These are phyloP conservation scores for Rotaria socialis DNA, from an alignment of 2,888 invertebrate genomes.

Conservation along the genomic window DNA sequence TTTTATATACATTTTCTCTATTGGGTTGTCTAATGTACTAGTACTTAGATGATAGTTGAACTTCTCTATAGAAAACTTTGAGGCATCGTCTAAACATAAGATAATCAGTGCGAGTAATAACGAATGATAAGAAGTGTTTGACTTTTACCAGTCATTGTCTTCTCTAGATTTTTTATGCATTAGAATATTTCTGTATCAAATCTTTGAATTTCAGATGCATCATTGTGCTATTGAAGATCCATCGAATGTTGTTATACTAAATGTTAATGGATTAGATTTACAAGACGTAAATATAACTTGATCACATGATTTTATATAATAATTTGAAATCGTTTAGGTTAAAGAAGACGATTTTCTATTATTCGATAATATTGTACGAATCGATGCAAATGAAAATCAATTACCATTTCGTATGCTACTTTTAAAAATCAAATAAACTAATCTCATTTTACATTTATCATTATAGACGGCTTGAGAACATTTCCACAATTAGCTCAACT, in stretches of 20 bases:
- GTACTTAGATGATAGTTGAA: too few relatives aligned
- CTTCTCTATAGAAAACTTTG: too few relatives aligned
- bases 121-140: too few relatives aligned
- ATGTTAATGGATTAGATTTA: slow-evolving; percentile 54
- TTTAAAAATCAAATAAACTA: neutral
- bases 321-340: slow-evolving; percentile 46
- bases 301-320: too few relatives aligned
- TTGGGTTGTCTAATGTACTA: too few relatives aligned
- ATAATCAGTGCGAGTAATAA: too few relatives aligned
- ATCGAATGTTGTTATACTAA: slow-evolving; percentile 55
- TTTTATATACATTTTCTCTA: neutral
- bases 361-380: slow-evolving; percentile 58
- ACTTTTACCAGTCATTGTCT: too few relatives aligned
- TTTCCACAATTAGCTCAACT: slow-evolving; percentile 56
- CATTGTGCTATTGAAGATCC: slow-evolving; percentile 59
- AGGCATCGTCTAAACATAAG: too few relatives aligned
- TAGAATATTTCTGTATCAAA: too few relatives aligned
- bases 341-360: slow-evolving; percentile 56
- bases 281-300: slow-evolving; percentile 48
- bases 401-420: slow-evolving; percentile 54
- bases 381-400: slow-evolving; percentile 58
- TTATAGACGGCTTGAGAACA: slow-evolving; percentile 54
- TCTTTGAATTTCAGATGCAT: slow-evolving; percentile 53
- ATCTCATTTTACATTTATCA: slow-evolving; percentile 30
- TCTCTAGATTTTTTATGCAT: too few relatives aligned